phyloP scores from a whole-genome alignment of 2,113 vertebrate genomes.

The Chascanopsetta lugubris region DNA sequence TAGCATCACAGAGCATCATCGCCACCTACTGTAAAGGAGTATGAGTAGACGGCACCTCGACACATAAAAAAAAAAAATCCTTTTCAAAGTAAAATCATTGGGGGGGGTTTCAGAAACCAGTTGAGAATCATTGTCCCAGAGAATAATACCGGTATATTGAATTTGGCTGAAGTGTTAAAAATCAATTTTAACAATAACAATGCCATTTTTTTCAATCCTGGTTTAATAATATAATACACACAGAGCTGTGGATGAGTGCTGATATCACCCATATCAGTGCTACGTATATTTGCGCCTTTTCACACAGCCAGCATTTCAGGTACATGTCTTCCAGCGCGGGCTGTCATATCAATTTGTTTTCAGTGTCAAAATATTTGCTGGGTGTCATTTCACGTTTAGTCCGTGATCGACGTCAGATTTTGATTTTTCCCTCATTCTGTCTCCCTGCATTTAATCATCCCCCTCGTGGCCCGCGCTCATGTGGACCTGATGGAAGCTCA shows the following conservation, averaged over 20 bases:
- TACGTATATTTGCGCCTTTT: slow-evolving; percentile 3
- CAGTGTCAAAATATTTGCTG: slow-evolving; percentile 25
- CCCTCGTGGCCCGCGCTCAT: slow-evolving; percentile 28
- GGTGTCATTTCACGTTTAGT: slow-evolving; percentile 18
- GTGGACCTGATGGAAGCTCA: slow-evolving; percentile 55
- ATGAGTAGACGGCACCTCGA: no score
- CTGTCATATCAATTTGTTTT: slow-evolving; percentile 25
- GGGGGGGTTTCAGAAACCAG: no score
- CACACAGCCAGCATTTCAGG: not conserved
- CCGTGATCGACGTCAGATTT: slow-evolving; percentile 20
- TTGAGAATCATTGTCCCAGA: no score
- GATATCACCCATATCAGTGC: not conserved
- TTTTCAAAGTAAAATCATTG: no score
- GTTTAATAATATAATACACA: not conserved
- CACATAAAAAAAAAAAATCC: no score
- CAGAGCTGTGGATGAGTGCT: not conserved
- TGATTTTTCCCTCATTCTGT: slow-evolving; percentile 11
- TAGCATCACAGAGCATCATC: no score
- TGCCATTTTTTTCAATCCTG: not conserved
- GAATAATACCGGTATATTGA: no score
- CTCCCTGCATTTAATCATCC: slow-evolving; percentile 53
- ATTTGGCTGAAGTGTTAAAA: not conserved
- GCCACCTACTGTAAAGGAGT: no score
- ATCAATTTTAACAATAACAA: not conserved
- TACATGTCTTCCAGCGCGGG: not conserved